Conservation (phyloP, 1,140 invertebrate genomes). For the Kradibia gibbosae region DNA sequence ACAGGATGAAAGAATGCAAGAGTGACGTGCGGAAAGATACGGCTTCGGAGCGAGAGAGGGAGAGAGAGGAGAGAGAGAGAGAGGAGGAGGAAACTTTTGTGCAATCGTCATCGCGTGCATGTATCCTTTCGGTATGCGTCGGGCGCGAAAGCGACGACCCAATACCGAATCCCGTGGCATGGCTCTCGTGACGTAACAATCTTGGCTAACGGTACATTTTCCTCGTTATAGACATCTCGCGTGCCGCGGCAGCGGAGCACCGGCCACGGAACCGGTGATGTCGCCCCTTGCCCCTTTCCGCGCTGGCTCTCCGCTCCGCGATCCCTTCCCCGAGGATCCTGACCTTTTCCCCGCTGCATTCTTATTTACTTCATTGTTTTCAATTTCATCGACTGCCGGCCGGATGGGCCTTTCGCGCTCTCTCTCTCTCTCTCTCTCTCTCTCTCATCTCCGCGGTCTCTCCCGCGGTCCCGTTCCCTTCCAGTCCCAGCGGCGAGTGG, state of each 20-base stretch:
- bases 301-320: neutral
- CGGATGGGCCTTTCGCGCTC: neutral
- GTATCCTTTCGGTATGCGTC: constrained; percentile 4
- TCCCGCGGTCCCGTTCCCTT: no score
- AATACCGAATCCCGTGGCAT: constrained; percentile 54
- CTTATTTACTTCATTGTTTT: neutral
- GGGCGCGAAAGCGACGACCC: constrained; percentile 62
- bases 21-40: neutral
- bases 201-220: constrained; percentile 61
- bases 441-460: no score
- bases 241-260: neutral
- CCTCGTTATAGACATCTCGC: constrained; percentile 52
- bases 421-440: no score
- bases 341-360: neutral
- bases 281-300: no score
- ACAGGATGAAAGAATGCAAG: neutral
- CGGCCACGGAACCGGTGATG: neutral
- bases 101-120: neutral
- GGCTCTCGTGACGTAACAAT: constrained; percentile 59
- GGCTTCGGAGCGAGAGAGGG: neutral
- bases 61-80: constrained; percentile 1
- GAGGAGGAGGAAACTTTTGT: neutral
- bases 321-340: neutral
- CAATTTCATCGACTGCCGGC: neutral
- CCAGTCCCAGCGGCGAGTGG: no score